phyloP scores from a whole-genome alignment of 2,888 invertebrate species.

The Gerris lacustris region DNA sequence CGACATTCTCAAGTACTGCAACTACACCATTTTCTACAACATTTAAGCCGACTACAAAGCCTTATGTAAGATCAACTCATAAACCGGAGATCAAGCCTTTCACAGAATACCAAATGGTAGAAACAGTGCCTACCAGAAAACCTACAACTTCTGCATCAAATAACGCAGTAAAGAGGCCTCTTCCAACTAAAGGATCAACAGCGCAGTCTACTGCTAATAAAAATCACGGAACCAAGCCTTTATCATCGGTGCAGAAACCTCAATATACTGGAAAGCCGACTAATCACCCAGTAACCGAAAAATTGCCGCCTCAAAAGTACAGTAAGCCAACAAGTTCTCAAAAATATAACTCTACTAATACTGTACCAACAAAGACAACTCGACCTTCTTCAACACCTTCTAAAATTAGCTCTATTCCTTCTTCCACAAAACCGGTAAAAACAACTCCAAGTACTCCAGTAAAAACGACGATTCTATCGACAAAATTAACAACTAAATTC shows the following conservation, averaged over 20 bases:
- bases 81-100: neutral
- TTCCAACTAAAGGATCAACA: neutral
- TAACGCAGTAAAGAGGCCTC: neutral
- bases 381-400: constrained; percentile 5
- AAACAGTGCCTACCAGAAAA: neutral
- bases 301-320: neutral
- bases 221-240: neutral
- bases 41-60: neutral
- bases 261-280: neutral
- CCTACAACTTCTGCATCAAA: neutral
- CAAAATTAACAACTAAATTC: neutral
- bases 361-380: constrained; percentile 7
- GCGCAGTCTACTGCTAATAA: neutral
- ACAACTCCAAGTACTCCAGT: constrained; percentile 26
- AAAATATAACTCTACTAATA: neutral
- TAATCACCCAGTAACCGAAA: neutral
- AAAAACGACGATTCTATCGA: constrained; percentile 25
- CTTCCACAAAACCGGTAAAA: constrained; percentile 23
- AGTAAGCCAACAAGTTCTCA: neutral
- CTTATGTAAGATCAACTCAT: neutral
- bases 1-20: neutral
- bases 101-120: neutral
- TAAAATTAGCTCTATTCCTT: constrained; percentile 13
- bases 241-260: neutral
- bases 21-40: neutral